Evolutionary conservation across 2,113 vertebrate species (phyloP).

Genomic region (Oncorhynchus clarkii): DNA sequence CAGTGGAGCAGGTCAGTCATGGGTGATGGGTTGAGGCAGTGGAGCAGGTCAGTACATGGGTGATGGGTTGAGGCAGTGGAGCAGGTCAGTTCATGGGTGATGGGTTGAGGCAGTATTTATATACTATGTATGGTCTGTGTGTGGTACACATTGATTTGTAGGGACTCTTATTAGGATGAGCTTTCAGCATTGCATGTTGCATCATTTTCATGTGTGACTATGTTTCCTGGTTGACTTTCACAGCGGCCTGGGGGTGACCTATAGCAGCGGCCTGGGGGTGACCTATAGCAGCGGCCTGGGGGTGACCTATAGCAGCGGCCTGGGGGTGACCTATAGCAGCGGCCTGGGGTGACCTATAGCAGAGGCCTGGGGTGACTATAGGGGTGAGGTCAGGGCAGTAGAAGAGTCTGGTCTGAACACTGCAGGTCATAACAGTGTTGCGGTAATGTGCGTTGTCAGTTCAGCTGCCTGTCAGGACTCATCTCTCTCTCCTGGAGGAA

Average conservation of each 20-base stretch:
- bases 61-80: neutral
- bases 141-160: neutral
- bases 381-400: neutral
- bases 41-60: neutral
- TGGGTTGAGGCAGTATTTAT: neutral
- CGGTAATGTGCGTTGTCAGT: slow-evolving; percentile 5
- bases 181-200: neutral
- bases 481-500: neutral
- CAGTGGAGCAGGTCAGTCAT: too few species aligned
- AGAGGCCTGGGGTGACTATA: too few species aligned
- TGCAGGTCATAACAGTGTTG: neutral
- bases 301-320: too few species aligned
- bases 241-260: too few species aligned
- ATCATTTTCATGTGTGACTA: too few species aligned
- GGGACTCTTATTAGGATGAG: neutral
- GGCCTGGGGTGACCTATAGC: too few species aligned
- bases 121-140: neutral
- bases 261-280: too few species aligned
- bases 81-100: too few species aligned
- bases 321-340: too few species aligned
- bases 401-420: neutral
- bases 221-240: neutral
- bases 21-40: too few species aligned
- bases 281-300: too few species aligned
- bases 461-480: neutral